Evolutionary conservation across 2,113 vertebrate genomes (phyloP).

Genomic region (Protobothrops flavoviridis): DNA sequence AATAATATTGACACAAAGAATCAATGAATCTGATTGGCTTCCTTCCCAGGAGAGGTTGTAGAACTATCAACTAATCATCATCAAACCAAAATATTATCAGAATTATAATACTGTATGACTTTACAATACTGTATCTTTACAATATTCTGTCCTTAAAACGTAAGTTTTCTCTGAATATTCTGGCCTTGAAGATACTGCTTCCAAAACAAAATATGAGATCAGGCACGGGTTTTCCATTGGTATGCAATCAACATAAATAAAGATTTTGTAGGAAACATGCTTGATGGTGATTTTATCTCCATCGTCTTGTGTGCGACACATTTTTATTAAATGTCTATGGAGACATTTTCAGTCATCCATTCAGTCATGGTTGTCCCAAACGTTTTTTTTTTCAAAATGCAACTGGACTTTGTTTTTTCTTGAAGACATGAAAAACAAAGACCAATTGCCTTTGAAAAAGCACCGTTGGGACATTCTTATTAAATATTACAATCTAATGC

Average conservation of each 20-base stretch:
- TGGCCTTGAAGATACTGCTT: background rate
- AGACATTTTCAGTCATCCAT: background rate
- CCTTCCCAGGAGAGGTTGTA: background rate
- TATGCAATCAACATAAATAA: background rate
- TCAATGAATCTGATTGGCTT: background rate
- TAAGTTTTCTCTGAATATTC: background rate
- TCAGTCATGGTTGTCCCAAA: background rate
- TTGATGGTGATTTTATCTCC: background rate
- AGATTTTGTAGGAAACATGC: background rate
- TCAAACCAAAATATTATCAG: background rate
- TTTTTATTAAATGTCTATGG: background rate
- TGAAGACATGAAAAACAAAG: background rate
- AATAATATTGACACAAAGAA: background rate
- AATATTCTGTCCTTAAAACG: background rate
- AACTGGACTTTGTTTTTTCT: background rate
- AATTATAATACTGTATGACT: background rate
- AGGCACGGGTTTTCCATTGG: background rate
- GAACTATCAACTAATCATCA: background rate
- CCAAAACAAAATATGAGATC: background rate
- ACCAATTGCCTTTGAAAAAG: background rate
- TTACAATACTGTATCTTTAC: background rate
- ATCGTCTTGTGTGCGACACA: background rate
- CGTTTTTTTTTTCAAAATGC: background rate
- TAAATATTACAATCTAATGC: background rate
- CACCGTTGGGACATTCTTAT: background rate